Percentiles rank a stretch among this genome's conserved stretches.
Conservation (phyloP, 2,113 vertebrate genomes). For the Trematocara unimaculatum region DNA sequence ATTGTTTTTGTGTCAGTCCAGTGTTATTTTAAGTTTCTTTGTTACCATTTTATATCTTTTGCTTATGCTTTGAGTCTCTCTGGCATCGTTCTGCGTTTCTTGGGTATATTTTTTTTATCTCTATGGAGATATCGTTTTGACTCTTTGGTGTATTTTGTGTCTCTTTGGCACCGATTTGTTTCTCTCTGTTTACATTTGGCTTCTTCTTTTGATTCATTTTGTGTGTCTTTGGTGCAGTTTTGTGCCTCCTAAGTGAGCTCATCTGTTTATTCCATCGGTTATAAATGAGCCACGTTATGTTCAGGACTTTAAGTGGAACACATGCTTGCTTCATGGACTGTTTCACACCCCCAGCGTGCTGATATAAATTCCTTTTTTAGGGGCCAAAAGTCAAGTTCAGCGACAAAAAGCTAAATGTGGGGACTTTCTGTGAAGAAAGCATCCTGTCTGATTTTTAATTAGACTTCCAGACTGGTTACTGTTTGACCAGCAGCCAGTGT, state of each 20-base stretch:
- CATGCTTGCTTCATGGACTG: not conserved
- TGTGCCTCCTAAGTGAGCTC: not conserved
- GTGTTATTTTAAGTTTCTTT: not conserved
- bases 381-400: not conserved
- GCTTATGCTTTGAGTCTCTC: not conserved
- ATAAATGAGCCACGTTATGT: not conserved
- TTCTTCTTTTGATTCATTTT: not conserved
- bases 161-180: not conserved
- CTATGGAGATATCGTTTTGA: not conserved
- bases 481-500: not conserved
- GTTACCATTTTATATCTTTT: not conserved
- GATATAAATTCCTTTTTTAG: not conserved
- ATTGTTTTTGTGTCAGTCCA: not conserved
- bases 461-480: not conserved
- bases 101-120: not conserved
- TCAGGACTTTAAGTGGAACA: not conserved
- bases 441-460: not conserved
- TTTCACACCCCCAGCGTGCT: not conserved
- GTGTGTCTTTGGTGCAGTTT: not conserved
- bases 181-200: not conserved
- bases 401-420: not conserved
- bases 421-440: not conserved
- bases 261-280: not conserved
- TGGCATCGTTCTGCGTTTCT: not conserved
- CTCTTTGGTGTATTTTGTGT: not conserved